Conservation (phyloP, 2,797 vertebrate genomes). For the Centroberyx gerrardi region DNA sequence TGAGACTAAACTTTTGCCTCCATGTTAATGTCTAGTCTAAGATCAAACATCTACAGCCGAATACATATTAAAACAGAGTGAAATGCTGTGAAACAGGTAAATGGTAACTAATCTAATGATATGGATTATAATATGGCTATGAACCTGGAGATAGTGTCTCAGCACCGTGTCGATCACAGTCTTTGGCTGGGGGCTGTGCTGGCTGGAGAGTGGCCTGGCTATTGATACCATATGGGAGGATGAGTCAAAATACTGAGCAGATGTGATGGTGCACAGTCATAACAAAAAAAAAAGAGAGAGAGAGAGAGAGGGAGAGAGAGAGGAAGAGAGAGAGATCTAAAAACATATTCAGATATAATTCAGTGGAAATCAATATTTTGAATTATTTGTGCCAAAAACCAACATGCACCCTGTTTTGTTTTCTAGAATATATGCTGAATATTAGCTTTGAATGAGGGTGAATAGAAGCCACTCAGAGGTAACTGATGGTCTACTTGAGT, state of each 20-base stretch:
- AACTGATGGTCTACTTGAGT: not conserved
- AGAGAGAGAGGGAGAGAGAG: conserved; percentile 37
- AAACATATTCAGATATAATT: conserved; percentile 24
- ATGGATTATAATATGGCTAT: conserved; percentile 58
- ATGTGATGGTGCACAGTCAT: conserved; percentile 66
- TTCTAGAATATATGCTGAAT: not conserved
- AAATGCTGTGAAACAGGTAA: conserved; percentile 58
- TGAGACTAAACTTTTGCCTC: conserved; percentile 50
- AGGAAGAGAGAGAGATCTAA: conserved; percentile 9
- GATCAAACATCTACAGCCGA: conserved; percentile 16
- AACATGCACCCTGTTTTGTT: not conserved
- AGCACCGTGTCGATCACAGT: conserved; percentile 51
- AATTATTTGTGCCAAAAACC: not conserved
- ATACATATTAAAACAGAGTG: conserved; percentile 36
- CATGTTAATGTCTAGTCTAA: conserved; percentile 37
- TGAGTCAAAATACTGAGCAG: conserved; percentile 76
- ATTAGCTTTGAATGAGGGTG: not conserved
- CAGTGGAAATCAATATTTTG: not conserved
- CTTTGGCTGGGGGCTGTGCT: conserved; percentile 53
- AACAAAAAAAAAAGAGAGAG: conserved; percentile 41
- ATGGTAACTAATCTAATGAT: conserved; percentile 60
- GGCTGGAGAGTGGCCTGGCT: conserved; percentile 53
- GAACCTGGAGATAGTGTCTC: conserved; percentile 52
- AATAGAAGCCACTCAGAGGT: not conserved
- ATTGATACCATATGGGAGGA: conserved; percentile 80